A percentile compares a stretch with the other conserved stretches of the same genome.
Evolutionary conservation across 2,888 invertebrate genomes (phyloP).

Genomic region (Zonitis immaculata): DNA sequence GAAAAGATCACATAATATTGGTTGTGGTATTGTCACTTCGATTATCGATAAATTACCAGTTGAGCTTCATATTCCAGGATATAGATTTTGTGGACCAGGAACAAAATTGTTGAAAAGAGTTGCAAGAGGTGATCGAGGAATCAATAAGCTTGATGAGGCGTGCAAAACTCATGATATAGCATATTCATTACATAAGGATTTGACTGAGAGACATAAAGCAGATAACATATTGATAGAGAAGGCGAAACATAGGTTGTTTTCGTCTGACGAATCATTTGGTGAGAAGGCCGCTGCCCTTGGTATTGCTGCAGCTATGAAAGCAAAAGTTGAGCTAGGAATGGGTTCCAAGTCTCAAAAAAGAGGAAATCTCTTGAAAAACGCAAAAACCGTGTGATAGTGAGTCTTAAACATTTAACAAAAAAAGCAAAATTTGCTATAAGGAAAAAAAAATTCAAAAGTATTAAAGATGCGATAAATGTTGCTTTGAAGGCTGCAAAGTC

Average conservation of each 20-base stretch:
- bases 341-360: no score
- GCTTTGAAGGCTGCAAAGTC: slow-evolving; percentile 16
- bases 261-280: slow-evolving; percentile 31
- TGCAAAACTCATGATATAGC: slow-evolving; percentile 39
- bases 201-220: slow-evolving; percentile 33
- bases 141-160: slow-evolving; percentile 35
- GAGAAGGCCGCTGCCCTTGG: slow-evolving; percentile 38
- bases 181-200: slow-evolving; percentile 25
- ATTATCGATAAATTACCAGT: slow-evolving; percentile 22
- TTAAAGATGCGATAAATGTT: slow-evolving; percentile 21
- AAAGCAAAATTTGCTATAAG: slow-evolving; percentile 5
- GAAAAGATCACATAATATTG: no score
- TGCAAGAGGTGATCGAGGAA: slow-evolving; percentile 36
- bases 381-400: background rate
- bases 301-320: slow-evolving; percentile 34
- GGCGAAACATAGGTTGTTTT: slow-evolving; percentile 32
- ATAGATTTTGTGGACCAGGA: slow-evolving; percentile 29
- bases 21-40: slow-evolving; percentile 18
- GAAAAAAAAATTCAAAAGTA: slow-evolving; percentile 8
- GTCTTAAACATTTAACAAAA: background rate
- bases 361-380: no score
- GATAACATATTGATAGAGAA: slow-evolving; percentile 37
- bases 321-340: slow-evolving; percentile 34
- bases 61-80: slow-evolving; percentile 24
- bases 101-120: slow-evolving; percentile 32